phyloP scores from a whole-genome alignment of 2,888 invertebrate genomes.

The Diarsia dahlii region DNA sequence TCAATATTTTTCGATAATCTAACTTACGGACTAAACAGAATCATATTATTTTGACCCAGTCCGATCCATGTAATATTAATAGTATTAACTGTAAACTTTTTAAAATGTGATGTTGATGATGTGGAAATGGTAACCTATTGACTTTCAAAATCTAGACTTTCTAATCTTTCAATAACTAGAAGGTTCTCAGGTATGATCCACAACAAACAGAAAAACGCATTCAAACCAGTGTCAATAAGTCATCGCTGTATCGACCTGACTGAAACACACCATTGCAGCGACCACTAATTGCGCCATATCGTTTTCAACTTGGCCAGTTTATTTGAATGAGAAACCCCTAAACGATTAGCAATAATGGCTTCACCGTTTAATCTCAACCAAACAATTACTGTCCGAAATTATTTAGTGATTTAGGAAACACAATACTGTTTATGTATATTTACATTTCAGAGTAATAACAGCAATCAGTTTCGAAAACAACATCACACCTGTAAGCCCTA shows the following conservation, averaged over 20 bases:
- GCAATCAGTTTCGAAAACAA: slow-evolving; percentile 3
- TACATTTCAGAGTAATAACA: slow-evolving; percentile 15
- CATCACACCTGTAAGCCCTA: too few species aligned
- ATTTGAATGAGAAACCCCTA: neutral
- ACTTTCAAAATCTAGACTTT: too few species aligned
- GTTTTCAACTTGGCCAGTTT: slow-evolving; percentile 13
- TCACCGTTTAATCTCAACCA: slow-evolving; percentile 31
- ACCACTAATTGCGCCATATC: neutral
- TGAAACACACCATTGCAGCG: neutral
- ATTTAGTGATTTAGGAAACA: slow-evolving; percentile 30
- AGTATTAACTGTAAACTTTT: neutral
- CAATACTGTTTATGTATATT: slow-evolving; percentile 20
- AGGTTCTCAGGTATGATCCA: neutral
- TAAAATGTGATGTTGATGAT: too few species aligned
- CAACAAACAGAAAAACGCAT: too few species aligned
- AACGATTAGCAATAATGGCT: slow-evolving; percentile 34
- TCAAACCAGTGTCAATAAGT: too few species aligned
- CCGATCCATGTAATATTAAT: neutral
- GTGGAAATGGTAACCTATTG: neutral
- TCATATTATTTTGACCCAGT: too few species aligned
- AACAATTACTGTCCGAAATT: slow-evolving; percentile 39
- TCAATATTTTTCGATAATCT: too few species aligned
- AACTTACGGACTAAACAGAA: too few species aligned
- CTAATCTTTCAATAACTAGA: neutral
- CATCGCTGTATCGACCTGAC: neutral